Evolutionary conservation across 2,797 vertebrate genomes (phyloP), one percentile per base, ranked within the genome.

Genomic region (Dryobates pubescens): DNA sequence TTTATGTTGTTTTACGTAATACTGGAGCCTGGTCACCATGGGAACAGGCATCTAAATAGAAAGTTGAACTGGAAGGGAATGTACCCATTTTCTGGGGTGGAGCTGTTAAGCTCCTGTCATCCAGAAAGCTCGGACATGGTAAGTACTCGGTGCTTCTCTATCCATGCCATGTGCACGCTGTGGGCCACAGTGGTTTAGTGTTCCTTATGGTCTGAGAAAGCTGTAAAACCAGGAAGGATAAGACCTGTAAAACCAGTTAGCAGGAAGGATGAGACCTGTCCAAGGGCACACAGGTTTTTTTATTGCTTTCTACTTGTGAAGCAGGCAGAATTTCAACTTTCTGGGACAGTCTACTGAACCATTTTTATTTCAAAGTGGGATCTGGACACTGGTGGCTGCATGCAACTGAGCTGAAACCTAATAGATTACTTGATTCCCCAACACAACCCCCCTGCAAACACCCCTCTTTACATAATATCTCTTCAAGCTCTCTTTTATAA

Each of bases 401-500:
- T 62, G 27, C 29, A 76, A 88, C 92, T 26, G 74, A 84, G 71
- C 82, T 84, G 65, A 91, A 82, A 84, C 51, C 20, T 89, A 78
- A 89, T 70, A 94, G 67, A 70, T 80, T 62, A 77, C 30, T 93
- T 90, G 38, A 65, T 82, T 68, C 11, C 6, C 17, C 17, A 24
- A 24, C 49, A 24, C 49, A 51, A 11, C 22, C 49, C 13, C 49
- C 49, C 23, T 51, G 49, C 49, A 51, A 24, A 51, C 12, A 6
- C 34, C 11, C 0, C 10, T 13, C 58, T 76, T 86, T 76, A 51
- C 30, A 29, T 68, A 93, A 62, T 56, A 74, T 34, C 62, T 82
- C 77, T 88, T 82, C 85, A 93, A 76, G 88, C 70, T 89, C 73
- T 81, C 58, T 85, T 95, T 94, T 89, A 49, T 86, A 88, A 84